These are phyloP conservation scores for Dilophus febrilis DNA, from an alignment of 2,888 invertebrate species.

Conservation along the genomic window DNA sequence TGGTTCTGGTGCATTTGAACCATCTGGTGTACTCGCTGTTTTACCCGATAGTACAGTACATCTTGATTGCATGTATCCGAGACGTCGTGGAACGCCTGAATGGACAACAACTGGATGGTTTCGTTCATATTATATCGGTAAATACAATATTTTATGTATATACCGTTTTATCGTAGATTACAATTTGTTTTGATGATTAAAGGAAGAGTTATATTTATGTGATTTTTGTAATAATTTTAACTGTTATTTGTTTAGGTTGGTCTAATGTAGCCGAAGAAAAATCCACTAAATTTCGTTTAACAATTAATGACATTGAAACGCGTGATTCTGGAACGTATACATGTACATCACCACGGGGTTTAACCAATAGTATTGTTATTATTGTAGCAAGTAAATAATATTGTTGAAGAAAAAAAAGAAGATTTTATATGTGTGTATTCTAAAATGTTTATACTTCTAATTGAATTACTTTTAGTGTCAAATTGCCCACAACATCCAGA, in stretches of 20 bases:
- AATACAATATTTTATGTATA: constrained; percentile 15
- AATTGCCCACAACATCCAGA: constrained; percentile 45
- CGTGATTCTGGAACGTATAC: constrained; percentile 73
- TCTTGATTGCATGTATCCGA: constrained; percentile 64
- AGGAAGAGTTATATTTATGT: neutral
- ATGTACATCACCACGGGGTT: constrained; percentile 64
- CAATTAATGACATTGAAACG: constrained; percentile 64
- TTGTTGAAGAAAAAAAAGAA: no score
- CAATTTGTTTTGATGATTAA: neutral
- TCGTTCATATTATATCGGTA: constrained; percentile 63
- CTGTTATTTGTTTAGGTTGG: constrained; percentile 23
- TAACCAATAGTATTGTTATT: constrained; percentile 37
- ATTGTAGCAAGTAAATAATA: constrained; percentile 60
- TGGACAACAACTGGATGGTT: constrained; percentile 78
- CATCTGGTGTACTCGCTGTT: constrained; percentile 60
- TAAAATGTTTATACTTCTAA: no score
- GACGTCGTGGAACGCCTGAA: constrained; percentile 61
- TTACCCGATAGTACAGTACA: constrained; percentile 63
- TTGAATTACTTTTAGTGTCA: constrained; percentile 35
- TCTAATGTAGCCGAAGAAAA: constrained; percentile 38
- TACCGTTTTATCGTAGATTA: no score
- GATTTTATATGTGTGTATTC: no score
- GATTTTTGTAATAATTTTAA: no score
- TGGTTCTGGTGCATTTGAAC: constrained; percentile 65
- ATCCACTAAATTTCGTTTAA: constrained; percentile 64